A percentile compares a stretch with the other conserved stretches of the same genome.
These are phyloP conservation scores for Cyanoliseus patagonus DNA, from an alignment of 2,113 vertebrate genomes.

Conservation along the genomic window DNA sequence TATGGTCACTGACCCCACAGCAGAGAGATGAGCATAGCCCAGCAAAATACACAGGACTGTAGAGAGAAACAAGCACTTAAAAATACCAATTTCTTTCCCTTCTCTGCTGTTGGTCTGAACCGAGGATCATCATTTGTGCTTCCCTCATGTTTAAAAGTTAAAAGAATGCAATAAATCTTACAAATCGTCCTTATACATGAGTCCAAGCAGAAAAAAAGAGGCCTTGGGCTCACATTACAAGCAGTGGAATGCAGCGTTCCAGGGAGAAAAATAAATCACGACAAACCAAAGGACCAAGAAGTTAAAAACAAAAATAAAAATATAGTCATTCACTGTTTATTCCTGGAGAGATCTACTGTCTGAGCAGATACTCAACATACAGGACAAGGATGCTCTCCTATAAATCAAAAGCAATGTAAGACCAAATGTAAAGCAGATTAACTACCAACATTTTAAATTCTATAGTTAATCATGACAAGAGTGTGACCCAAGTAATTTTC, in stretches of 20 bases:
- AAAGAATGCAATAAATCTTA: slow-evolving; percentile 55
- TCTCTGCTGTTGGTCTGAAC: slow-evolving; percentile 52
- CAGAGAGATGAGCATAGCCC: background rate
- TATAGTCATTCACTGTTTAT: background rate
- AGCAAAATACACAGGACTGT: background rate
- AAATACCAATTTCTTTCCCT: background rate
- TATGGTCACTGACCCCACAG: background rate
- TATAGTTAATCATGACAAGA: background rate
- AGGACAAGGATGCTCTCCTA: background rate
- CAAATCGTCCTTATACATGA: slow-evolving; percentile 45
- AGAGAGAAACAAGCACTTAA: background rate
- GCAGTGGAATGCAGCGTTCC: slow-evolving; percentile 39
- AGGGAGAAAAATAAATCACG: slow-evolving; percentile 34
- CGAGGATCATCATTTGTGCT: slow-evolving; percentile 8
- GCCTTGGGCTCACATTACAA: slow-evolving; percentile 47
- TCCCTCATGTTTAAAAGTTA: background rate
- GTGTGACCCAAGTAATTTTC: background rate
- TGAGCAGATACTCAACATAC: background rate
- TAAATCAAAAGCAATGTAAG: background rate
- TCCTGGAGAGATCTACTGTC: background rate
- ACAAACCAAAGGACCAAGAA: background rate
- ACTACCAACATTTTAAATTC: background rate
- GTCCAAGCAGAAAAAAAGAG: slow-evolving; percentile 28
- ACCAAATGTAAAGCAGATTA: background rate
- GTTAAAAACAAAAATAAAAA: slow-evolving; percentile 12